phyloP scores from a whole-genome alignment of 2,888 invertebrate genomes.

The Drosophila lacicola region DNA sequence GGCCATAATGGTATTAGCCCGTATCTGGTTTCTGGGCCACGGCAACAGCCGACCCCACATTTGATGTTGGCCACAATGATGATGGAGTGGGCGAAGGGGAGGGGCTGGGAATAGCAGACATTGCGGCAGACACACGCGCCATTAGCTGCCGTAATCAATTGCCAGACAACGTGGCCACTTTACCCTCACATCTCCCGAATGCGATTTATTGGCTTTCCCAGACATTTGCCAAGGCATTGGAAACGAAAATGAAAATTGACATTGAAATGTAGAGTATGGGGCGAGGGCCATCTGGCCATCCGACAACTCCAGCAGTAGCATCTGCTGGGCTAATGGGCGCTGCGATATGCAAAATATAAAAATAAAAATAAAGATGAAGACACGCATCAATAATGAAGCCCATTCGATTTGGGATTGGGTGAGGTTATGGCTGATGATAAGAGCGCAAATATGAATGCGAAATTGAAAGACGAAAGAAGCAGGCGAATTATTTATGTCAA shows the following conservation, averaged over 20 bases:
- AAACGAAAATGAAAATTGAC: conserved; percentile 60
- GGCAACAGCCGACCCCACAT: conserved; percentile 63
- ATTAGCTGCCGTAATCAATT: conserved; percentile 64
- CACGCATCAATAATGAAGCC: conserved; percentile 12
- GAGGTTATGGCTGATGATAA: conserved; percentile 60
- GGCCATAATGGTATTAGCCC: conserved; percentile 21
- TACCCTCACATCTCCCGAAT: conserved; percentile 19
- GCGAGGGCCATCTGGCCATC: conserved; percentile 58
- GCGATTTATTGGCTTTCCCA: conserved; percentile 37
- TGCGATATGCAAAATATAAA: conserved; percentile 57
- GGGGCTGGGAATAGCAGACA: conserved; percentile 44
- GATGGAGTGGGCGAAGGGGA: conserved; percentile 12
- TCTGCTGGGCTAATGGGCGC: conserved; percentile 52
- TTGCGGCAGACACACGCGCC: conserved; percentile 56
- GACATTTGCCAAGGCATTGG: conserved; percentile 45
- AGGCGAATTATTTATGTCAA: too few species aligned
- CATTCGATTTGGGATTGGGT: conserved; percentile 38
- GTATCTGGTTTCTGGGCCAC: conserved; percentile 45
- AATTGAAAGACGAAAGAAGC: conserved; percentile 13
- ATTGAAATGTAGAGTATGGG: conserved; percentile 64
- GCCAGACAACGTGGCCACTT: conserved; percentile 61
- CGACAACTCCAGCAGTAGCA: conserved; percentile 20
- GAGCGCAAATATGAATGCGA: conserved; percentile 29
- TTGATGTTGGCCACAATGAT: conserved; percentile 34
- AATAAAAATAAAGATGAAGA: background rate